A percentile compares a stretch with the other conserved stretches of the same genome.
Evolutionary conservation across 2,113 vertebrate species (phyloP).

Genomic region (Rhombomys opimus): DNA sequence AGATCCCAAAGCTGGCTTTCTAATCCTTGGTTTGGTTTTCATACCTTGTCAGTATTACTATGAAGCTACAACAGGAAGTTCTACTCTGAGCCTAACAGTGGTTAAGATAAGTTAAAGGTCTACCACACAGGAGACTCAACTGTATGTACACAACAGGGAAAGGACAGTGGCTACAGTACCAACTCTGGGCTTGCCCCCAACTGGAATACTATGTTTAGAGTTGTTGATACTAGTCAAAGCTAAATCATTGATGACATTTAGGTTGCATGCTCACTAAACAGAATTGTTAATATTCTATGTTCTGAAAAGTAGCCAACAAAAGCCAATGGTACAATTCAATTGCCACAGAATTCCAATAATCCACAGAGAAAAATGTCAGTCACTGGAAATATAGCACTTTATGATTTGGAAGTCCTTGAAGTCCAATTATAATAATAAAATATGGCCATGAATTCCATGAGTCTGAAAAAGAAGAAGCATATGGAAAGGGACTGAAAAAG

Average conservation of each 20-base stretch:
- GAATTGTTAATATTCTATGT: conserved; percentile 36
- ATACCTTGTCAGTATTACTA: background rate
- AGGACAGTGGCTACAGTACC: background rate
- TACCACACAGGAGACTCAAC: background rate
- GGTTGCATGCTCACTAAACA: background rate
- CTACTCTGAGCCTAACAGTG: background rate
- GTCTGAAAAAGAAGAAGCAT: rapidly evolving
- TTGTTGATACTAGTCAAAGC: background rate
- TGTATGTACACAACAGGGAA: background rate
- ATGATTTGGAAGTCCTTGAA: background rate
- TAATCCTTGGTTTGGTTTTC: background rate
- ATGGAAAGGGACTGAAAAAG: background rate
- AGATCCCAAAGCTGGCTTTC: background rate
- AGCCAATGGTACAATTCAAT: background rate
- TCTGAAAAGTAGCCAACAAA: conserved; percentile 39
- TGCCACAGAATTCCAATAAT: background rate
- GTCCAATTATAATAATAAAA: background rate
- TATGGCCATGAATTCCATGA: background rate
- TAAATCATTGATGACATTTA: background rate
- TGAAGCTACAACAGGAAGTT: background rate
- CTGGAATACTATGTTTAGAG: background rate
- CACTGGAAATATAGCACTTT: background rate
- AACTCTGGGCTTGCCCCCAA: background rate
- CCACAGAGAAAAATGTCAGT: background rate
- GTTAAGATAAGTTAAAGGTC: background rate